Percentiles rank a stretch among this genome's conserved stretches.
Conservation (phyloP, 1,140 invertebrate genomes). For the Panonychus citri region DNA sequence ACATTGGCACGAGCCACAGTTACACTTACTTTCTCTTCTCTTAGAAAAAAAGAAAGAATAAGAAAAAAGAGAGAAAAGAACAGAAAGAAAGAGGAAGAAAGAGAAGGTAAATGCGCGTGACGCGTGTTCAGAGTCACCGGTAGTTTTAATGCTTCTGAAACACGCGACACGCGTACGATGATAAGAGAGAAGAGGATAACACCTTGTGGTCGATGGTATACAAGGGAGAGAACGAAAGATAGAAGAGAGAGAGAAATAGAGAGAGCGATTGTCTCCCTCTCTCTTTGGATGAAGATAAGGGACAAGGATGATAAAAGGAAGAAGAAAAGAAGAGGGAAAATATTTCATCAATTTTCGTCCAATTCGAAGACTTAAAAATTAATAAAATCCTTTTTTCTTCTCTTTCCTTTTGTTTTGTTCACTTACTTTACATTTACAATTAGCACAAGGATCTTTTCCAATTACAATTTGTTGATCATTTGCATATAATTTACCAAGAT, state of each 20-base stretch:
- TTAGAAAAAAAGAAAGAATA: too few species aligned
- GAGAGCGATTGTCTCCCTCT: neutral
- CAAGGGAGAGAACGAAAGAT: neutral
- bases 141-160: neutral
- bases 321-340: neutral
- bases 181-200: neutral
- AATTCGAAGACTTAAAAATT: neutral
- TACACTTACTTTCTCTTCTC: too few species aligned
- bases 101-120: neutral
- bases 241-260: neutral
- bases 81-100: neutral
- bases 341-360: neutral
- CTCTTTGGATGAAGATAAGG: neutral
- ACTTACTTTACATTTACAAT: slow-evolving; percentile 51
- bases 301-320: neutral
- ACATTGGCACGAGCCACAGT: too few species aligned
- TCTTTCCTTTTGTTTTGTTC: neutral
- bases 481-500: slow-evolving; percentile 32
- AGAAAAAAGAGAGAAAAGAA: too few species aligned
- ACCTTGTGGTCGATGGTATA: neutral
- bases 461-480: slow-evolving; percentile 29
- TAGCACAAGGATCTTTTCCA: slow-evolving; percentile 39
- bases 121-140: neutral
- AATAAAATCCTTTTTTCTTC: neutral
- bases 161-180: neutral